Evolutionary conservation across 2,113 vertebrate genomes (phyloP).

Genomic region (Pygoscelis antarcticus): DNA sequence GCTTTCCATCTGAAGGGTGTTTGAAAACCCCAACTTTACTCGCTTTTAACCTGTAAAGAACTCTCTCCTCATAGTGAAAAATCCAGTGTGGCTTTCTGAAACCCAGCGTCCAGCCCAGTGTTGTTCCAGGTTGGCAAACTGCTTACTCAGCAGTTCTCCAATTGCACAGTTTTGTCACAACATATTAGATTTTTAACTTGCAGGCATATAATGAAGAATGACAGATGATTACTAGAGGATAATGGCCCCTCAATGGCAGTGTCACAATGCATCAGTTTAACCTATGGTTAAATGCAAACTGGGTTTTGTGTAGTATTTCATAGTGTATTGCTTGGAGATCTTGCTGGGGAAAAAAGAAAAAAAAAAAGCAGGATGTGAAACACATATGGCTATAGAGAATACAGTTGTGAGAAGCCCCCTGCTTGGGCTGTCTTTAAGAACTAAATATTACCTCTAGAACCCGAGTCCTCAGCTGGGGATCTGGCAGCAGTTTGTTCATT

Average conservation of each 20-base stretch:
- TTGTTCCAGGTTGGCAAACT: not conserved
- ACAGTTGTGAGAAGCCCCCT: not conserved
- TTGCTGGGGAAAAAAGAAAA: not conserved
- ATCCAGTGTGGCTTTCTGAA: not conserved
- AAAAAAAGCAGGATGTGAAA: not conserved
- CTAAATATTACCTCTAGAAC: not conserved
- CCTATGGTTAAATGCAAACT: not conserved
- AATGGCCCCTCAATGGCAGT: not conserved
- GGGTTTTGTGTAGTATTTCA: not conserved
- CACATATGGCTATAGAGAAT: fast-evolving
- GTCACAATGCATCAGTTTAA: constrained; percentile 60
- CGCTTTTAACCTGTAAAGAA: not conserved
- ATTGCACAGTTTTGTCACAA: constrained; percentile 41
- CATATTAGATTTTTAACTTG: constrained; percentile 14
- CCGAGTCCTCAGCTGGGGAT: not conserved
- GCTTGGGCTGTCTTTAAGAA: not conserved
- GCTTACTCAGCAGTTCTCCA: constrained; percentile 16
- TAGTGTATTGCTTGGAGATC: not conserved
- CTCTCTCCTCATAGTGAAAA: not conserved
- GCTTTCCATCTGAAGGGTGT: not conserved
- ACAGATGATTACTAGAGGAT: constrained; percentile 38
- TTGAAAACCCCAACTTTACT: not conserved
- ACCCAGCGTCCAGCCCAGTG: not conserved
- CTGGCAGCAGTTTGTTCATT: not conserved
- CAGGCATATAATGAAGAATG: constrained; percentile 4